Conservation (phyloP, 2,113 vertebrate species). For the Gorsachius goisagi region DNA sequence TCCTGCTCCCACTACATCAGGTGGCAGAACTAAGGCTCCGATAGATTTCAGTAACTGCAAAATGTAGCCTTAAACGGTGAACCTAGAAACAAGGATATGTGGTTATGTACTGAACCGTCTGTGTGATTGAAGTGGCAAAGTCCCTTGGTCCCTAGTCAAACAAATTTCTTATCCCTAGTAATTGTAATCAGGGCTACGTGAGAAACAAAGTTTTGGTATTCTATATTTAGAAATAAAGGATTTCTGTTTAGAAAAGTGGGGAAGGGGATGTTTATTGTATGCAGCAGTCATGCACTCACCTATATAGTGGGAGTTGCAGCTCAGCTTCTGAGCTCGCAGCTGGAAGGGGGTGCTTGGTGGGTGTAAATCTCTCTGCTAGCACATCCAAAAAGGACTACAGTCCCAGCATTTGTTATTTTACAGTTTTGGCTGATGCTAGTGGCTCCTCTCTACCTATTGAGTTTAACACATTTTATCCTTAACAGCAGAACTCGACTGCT, state of each 20-base stretch:
- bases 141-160: neutral
- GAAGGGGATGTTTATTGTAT: neutral
- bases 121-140: neutral
- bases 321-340: neutral
- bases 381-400: neutral
- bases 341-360: neutral
- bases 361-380: neutral
- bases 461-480: neutral
- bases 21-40: neutral
- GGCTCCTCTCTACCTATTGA: neutral
- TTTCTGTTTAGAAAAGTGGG: neutral
- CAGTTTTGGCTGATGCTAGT: neutral
- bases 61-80: neutral
- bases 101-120: neutral
- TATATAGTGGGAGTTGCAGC: neutral
- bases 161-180: neutral
- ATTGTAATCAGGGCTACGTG: neutral
- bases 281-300: neutral
- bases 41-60: neutral
- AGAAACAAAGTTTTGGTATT: neutral
- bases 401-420: neutral
- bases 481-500: rapidly evolving
- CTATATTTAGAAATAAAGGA: neutral
- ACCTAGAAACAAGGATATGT: neutral
- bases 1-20: neutral